Evolutionary conservation across 2,888 invertebrate genomes (phyloP), one percentile per base, ranked within the genome.

Genomic region (Drepanosiphum platanoidis): DNA sequence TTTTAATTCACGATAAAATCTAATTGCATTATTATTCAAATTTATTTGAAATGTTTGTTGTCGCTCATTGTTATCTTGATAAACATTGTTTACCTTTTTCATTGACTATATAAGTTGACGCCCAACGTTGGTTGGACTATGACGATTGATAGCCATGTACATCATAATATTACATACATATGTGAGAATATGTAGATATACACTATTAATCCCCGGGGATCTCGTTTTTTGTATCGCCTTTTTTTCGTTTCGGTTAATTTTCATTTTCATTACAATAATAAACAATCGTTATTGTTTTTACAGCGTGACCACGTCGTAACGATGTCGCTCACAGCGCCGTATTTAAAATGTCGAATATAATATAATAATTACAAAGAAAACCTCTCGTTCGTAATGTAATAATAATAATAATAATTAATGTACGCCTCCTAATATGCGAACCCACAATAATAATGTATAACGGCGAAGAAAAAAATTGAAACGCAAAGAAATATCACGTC

Each of bases 401-500:
- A n/a, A n/a, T n/a, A n/a, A n/a, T n/a, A n/a, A n/a, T n/a, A n/a
- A n/a, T 18, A 18, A 15, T 46, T 46, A 18, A 18, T 46, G 13
- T 46, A 18, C 18, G 18, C 58, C n/a, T 58, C 58, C n/a, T 58
- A 58, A 58, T 58, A 18, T 3, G 2, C 5, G n/a, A 46, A 46
- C 2, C 2, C 18, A 46, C 3, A 46, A 1, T n/a, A n/a, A 18
- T 46, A 46, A 1, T 22, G 22, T 18, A 52, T 61, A n/a, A n/a
- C n/a, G n/a, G n/a, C n/a, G 61, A 27, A 61, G 9, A n/a, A 61
- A 52, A 70, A 68, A 46, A 52, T 3, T 34, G 32, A 80, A 80
- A 80, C 58, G 46, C 70, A 58, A 52, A n/a, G 34, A 80, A 80
- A 80, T 70, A 70, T 70, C 80, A 80, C 80, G 80, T 80, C 52